Evolutionary conservation across 30 jellyfish, hydroid and myxozoan species (phyloP).

Genomic region (Chironex yamaguchii): DNA sequence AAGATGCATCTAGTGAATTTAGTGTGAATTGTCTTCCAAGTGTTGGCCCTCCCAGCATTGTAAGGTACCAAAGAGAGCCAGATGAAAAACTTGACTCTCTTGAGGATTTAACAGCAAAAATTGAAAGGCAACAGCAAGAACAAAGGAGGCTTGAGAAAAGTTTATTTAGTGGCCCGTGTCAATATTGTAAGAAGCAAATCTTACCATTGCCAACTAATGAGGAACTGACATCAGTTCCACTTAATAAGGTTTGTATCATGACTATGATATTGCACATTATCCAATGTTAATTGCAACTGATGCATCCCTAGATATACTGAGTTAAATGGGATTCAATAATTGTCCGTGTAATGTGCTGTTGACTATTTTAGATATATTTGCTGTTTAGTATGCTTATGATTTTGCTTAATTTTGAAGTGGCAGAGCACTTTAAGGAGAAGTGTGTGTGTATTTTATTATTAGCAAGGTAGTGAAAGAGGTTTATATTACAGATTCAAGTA

Average conservation of each 20-base stretch:
- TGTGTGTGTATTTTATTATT: no score
- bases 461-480: no score
- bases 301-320: no score
- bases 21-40: slow-evolving; percentile 40
- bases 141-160: slow-evolving; percentile 39
- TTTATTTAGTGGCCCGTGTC: slow-evolving; percentile 78
- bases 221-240: slow-evolving; percentile 37
- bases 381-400: no score
- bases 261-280: no score
- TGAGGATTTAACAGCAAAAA: neutral
- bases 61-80: slow-evolving; percentile 51
- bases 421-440: no score
- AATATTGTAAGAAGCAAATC: slow-evolving; percentile 58
- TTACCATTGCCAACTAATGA: slow-evolving; percentile 77
- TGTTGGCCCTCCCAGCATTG: slow-evolving; percentile 85
- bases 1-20: neutral
- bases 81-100: neutral
- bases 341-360: no score
- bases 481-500: no score
- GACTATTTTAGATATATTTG: no score
- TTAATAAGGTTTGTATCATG: slow-evolving; percentile 65
- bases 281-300: no score
- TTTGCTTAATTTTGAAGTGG: no score
- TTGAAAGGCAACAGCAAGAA: neutral
- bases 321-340: no score